Base-by-base conservation (phyloP, 2,113 vertebrate genomes). In the Chunga burmeisteri region DNA sequence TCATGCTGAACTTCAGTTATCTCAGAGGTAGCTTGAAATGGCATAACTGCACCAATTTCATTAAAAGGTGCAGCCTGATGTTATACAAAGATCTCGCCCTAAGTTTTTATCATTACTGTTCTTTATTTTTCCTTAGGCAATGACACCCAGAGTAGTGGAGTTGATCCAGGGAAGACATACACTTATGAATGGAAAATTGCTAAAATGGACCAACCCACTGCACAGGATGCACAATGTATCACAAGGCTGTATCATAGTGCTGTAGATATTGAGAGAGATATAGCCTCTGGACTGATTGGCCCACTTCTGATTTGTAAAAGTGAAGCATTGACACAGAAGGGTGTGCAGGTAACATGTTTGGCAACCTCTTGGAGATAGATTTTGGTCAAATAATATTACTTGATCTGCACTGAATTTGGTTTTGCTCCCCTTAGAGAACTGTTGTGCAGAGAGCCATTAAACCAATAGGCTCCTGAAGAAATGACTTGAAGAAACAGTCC, bases 241-340 rank as follows among this genome's bases (percentile, higher is more conserved):
- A 99, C 99, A 10, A 98, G 99, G 62, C 96, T 99, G 13, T 99
- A 99, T 93, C 99, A 99, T 30, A 99, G 99, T 78, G 98, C 99
- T 11, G 99, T 99, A 87, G 97, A 99, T 93, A 91, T 93, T 15
- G 98, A 98, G 3, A 98, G 98, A 23, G 99, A 99, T 97, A 98
- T 99, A 44, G 99, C 99, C 23, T 99, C 99, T 27, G 99, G 99
- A 47, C 98, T 99, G 9, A 98, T 99, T 18, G 99, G 99, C 50
- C 98, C 99, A 1, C 98, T 99, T 81, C 98, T 99, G 38, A 99
- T 99, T 96, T 99, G 99, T 97, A 99, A 99, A 97, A 98, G 98
- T 85, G 98, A 98, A 91, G 99, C 99, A 15, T 97, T 99, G 88
- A 98, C 98, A 1, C 98, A 97, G 81, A 98, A 98, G 93, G 99